Evolutionary conservation across 2,113 vertebrate species (phyloP).

Genomic region (Seriola dumerili): DNA sequence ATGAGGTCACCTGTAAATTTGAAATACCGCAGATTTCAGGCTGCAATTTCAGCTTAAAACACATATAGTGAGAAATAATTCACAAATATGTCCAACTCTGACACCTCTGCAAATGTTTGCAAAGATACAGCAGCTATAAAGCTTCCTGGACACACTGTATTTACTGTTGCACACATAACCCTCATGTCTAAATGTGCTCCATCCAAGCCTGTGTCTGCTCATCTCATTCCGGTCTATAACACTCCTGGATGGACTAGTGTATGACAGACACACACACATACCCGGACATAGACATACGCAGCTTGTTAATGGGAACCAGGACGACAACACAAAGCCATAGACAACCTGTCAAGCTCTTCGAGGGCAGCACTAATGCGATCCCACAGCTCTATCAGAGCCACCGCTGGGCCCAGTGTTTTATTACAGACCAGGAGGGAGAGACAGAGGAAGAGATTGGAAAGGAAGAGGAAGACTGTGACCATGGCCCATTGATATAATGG

Average conservation of each 20-base stretch:
- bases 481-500: slow-evolving; percentile 75
- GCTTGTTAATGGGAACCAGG: slow-evolving; percentile 74
- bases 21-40: slow-evolving; percentile 28
- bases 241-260: slow-evolving; percentile 27
- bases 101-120: slow-evolving; percentile 59
- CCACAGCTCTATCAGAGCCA: slow-evolving; percentile 80
- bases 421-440: slow-evolving; percentile 69
- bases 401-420: slow-evolving; percentile 72
- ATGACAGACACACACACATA: slow-evolving; percentile 22
- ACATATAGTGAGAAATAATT: slow-evolving; percentile 35
- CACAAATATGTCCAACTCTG: slow-evolving; percentile 32
- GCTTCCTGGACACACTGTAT: slow-evolving; percentile 49
- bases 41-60: slow-evolving; percentile 44
- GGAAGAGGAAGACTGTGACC: slow-evolving; percentile 62
- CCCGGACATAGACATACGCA: slow-evolving; percentile 15
- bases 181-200: slow-evolving; percentile 63
- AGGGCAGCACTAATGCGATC: slow-evolving; percentile 79
- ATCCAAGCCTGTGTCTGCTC: slow-evolving; percentile 42
- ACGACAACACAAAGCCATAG: slow-evolving; percentile 72
- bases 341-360: slow-evolving; percentile 79
- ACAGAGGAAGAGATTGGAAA: slow-evolving; percentile 58
- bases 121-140: slow-evolving; percentile 48
- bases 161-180: slow-evolving; percentile 52
- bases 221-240: slow-evolving; percentile 54
- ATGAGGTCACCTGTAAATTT: slow-evolving; percentile 64